These are phyloP conservation scores for Hydrozoanthus tunicans DNA, from an alignment of 64 coral and sea anemone genomes.

Conservation along the genomic window DNA sequence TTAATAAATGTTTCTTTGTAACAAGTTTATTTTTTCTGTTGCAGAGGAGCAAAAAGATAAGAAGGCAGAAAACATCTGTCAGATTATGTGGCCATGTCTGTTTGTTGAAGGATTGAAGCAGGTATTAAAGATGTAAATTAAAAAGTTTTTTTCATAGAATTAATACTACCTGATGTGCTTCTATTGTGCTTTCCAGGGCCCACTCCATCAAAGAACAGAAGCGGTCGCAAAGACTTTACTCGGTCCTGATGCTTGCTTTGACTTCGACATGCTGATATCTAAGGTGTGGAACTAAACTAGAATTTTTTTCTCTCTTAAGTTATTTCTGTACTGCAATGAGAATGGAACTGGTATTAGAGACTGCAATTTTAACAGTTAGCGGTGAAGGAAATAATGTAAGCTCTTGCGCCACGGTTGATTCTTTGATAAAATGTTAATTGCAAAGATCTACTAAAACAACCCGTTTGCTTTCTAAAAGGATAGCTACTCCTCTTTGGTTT, in stretches of 20 bases:
- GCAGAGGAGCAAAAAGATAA: slow-evolving; percentile 19
- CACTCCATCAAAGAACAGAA: slow-evolving; percentile 42
- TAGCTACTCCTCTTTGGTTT: too few relatives aligned
- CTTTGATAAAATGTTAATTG: too few relatives aligned
- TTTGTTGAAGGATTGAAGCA: slow-evolving; percentile 42
- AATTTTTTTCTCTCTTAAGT: too few relatives aligned
- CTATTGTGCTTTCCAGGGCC: slow-evolving; percentile 7
- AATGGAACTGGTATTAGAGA: too few relatives aligned
- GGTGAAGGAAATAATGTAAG: too few relatives aligned
- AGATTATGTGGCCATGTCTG: slow-evolving; percentile 62
- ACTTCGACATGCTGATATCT: slow-evolving; percentile 63
- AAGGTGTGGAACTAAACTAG: slow-evolving; percentile 10
- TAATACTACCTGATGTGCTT: too few relatives aligned
- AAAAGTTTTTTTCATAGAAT: too few relatives aligned
- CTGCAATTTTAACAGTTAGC: too few relatives aligned
- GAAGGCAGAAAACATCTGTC: slow-evolving; percentile 61
- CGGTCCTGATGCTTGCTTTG: slow-evolving; percentile 51
- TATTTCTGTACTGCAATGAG: too few relatives aligned
- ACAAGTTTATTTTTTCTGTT: background rate
- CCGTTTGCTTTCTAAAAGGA: too few relatives aligned
- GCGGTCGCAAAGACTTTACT: slow-evolving; percentile 51
- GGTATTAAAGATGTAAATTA: background rate
- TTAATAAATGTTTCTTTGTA: background rate
- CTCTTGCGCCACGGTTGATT: too few relatives aligned
- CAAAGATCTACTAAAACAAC: too few relatives aligned